Evolutionary conservation across 2,797 vertebrate genomes (phyloP).

Genomic region (Acanthis flammea): DNA sequence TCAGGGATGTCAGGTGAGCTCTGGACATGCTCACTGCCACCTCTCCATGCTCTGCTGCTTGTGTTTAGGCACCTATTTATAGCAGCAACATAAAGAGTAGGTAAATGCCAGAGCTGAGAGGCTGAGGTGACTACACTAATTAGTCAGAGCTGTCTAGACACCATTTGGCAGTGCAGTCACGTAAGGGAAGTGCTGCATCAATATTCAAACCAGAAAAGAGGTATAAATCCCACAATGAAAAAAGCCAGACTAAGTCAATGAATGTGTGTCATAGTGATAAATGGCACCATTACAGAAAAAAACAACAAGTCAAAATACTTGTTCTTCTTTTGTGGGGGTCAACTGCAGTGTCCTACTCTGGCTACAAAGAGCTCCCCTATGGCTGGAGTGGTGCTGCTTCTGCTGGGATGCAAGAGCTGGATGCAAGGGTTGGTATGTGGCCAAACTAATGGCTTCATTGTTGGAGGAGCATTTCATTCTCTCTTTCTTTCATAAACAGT

Average conservation of each 20-base stretch:
- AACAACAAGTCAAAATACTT: background rate
- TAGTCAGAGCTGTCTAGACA: slow-evolving; percentile 63
- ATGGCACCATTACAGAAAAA: slow-evolving; percentile 17
- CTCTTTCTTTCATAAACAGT: background rate
- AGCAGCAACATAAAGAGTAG: background rate
- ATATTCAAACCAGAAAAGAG: slow-evolving; percentile 50
- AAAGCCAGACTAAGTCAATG: slow-evolving; percentile 50
- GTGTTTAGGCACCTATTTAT: background rate
- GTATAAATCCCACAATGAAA: slow-evolving; percentile 36
- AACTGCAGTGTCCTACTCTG: background rate
- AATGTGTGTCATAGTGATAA: slow-evolving; percentile 35
- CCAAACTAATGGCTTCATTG: background rate
- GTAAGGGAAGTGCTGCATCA: slow-evolving; percentile 43
- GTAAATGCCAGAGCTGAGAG: slow-evolving; percentile 1
- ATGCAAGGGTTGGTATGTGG: background rate
- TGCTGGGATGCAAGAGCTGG: background rate
- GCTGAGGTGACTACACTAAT: slow-evolving; percentile 37
- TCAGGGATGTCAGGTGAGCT: background rate
- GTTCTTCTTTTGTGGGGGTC: background rate
- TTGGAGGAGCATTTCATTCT: background rate
- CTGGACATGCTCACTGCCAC: background rate
- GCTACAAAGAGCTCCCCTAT: rapidly evolving
- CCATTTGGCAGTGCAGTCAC: slow-evolving; percentile 51
- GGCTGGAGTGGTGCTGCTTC: background rate
- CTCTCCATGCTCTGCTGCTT: background rate